Conservation (phyloP, 92 coral and sea anemone genomes). For the Porites lobata region DNA sequence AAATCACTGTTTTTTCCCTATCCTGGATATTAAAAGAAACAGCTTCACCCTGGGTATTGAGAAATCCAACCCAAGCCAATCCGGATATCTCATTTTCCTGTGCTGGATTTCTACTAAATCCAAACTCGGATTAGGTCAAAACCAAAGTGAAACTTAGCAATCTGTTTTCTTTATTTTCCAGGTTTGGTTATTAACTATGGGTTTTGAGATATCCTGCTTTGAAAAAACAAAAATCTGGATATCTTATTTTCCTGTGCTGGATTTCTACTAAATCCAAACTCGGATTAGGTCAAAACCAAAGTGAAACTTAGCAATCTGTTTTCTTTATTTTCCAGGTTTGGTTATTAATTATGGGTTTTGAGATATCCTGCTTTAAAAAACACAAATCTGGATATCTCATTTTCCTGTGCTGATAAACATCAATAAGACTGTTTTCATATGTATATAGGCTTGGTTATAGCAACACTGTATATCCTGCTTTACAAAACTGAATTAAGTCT, state of each 20-base stretch:
- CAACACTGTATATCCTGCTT: slow-evolving; percentile 1
- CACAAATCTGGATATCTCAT: slow-evolving; percentile 19
- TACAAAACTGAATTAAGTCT: not conserved
- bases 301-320: slow-evolving; percentile 13
- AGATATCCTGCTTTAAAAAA: slow-evolving; percentile 31
- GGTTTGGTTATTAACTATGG: slow-evolving; percentile 38
- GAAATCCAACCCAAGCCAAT: slow-evolving; percentile 1
- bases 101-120: slow-evolving; percentile 25
- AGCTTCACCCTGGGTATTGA: slow-evolving; percentile 5
- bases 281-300: slow-evolving; percentile 36
- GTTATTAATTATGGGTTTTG: slow-evolving; percentile 31
- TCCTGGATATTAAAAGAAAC: slow-evolving; percentile 24
- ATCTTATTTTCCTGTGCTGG: slow-evolving; percentile 10
- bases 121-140: slow-evolving; percentile 32
- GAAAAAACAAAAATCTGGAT: slow-evolving; percentile 29
- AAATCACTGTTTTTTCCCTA: slow-evolving; percentile 19
- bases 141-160: slow-evolving; percentile 27
- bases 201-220: slow-evolving; percentile 33
- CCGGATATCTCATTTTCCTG: not conserved
- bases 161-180: slow-evolving; percentile 24
- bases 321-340: slow-evolving; percentile 36
- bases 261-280: slow-evolving; percentile 27
- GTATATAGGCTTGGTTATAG: slow-evolving; percentile 14
- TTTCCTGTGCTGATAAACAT: not conserved
- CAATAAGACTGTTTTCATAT: not conserved